These are phyloP conservation scores for Lottia gigantea DNA, from an alignment of 2,888 invertebrate species.

Conservation along the genomic window DNA sequence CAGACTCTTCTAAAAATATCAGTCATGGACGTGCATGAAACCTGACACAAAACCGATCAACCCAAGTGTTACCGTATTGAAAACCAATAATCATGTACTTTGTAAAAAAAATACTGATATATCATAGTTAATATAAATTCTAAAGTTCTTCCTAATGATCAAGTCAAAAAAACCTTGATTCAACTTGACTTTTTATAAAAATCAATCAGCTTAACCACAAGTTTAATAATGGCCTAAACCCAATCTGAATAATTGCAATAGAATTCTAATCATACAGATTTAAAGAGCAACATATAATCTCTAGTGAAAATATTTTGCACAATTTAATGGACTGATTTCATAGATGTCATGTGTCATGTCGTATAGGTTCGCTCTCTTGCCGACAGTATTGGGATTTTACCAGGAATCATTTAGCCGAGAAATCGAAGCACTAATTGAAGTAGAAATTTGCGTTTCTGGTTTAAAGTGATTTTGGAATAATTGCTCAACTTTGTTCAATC, in stretches of 20 bases:
- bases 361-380: background rate
- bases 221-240: slow-evolving; percentile 3
- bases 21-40: too few relatives aligned
- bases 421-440: background rate
- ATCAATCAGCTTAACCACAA: slow-evolving; percentile 2
- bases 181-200: background rate
- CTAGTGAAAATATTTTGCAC: slow-evolving; percentile 1
- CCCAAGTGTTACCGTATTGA: too few relatives aligned
- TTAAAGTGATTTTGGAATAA: background rate
- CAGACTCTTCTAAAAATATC: too few relatives aligned
- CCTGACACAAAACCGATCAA: too few relatives aligned
- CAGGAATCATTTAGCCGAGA: background rate
- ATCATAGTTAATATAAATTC: too few relatives aligned
- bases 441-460: background rate
- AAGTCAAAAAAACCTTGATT: too few relatives aligned
- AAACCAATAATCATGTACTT: too few relatives aligned
- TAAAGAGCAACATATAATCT: background rate
- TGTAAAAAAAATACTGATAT: too few relatives aligned
- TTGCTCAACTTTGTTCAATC: background rate
- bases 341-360: slow-evolving; percentile 9
- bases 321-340: background rate
- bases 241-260: slow-evolving; percentile 1
- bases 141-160: too few relatives aligned
- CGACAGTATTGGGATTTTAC: background rate
- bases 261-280: background rate